Evolutionary conservation across 2,113 vertebrate genomes (phyloP).

Genomic region (Emydocephalus ijimae): DNA sequence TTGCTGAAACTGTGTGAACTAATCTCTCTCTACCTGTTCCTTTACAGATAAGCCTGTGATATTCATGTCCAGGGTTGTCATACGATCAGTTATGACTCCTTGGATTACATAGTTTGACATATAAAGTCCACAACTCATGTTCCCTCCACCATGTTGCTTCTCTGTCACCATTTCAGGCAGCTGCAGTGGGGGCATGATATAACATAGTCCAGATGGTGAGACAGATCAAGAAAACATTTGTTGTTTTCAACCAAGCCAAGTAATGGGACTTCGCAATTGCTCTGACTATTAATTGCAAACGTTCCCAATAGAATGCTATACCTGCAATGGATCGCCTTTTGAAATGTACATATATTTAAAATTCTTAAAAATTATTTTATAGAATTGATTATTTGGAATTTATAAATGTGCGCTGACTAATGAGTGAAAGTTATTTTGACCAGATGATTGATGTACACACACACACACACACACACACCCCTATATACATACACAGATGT

Average conservation of each 20-base stretch:
- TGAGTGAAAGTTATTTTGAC: neutral
- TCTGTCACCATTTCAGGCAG: neutral
- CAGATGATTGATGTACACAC: neutral
- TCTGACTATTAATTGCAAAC: neutral
- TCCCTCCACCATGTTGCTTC: neutral
- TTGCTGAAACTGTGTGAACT: rapidly evolving
- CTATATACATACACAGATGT: neutral
- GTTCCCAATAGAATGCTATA: neutral
- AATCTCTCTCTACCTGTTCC: constrained; percentile 23
- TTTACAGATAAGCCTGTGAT: neutral
- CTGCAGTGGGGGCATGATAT: rapidly evolving
- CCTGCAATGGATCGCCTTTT: neutral
- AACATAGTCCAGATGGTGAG: neutral
- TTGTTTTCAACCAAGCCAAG: neutral
- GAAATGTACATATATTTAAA: neutral
- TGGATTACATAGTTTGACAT: neutral
- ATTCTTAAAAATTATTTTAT: neutral
- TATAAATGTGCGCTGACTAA: neutral
- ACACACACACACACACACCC: no score
- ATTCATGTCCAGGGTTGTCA: neutral
- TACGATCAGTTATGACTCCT: constrained; percentile 1
- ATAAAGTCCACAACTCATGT: rapidly evolving
- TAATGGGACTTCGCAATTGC: rapidly evolving
- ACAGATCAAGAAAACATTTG: neutral
- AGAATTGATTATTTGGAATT: neutral